Conservation (phyloP, 1,140 invertebrate species). For the Drosophila micromelanica region DNA sequence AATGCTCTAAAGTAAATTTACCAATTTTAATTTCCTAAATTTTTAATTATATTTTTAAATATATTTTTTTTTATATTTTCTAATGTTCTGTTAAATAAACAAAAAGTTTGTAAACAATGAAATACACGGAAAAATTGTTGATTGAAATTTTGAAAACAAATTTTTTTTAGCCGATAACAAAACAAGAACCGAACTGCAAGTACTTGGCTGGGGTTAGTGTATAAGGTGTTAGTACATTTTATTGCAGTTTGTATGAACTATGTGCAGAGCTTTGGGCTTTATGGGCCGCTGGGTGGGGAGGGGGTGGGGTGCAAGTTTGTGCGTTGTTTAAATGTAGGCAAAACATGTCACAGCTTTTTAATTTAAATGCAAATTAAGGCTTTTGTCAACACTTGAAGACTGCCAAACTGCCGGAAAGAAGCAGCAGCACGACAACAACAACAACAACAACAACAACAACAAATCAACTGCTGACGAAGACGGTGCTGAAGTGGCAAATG, state of each 20-base stretch:
- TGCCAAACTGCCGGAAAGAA: conserved; percentile 46
- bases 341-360: conserved; percentile 82
- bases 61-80: too few species aligned
- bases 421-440: conserved; percentile 20
- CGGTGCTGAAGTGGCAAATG: conserved; percentile 21
- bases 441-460: conserved; percentile 1
- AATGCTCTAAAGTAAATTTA: background rate
- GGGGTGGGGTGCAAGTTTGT: conserved; percentile 23
- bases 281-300: conserved; percentile 25
- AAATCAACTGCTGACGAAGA: conserved; percentile 21
- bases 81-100: too few species aligned
- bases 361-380: conserved; percentile 84
- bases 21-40: background rate
- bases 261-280: conserved; percentile 38
- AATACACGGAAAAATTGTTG: too few species aligned
- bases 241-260: conserved; percentile 57
- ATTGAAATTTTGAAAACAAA: too few species aligned
- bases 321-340: conserved; percentile 79
- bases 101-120: too few species aligned
- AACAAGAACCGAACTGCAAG: background rate
- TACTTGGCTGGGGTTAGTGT: conserved; percentile 5
- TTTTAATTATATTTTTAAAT: too few species aligned
- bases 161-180: background rate
- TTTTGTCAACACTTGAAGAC: conserved; percentile 78
- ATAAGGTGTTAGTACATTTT: conserved; percentile 20